Evolutionary conservation across 1,140 invertebrate genomes (phyloP).

Genomic region (Plutomurus gul): DNA sequence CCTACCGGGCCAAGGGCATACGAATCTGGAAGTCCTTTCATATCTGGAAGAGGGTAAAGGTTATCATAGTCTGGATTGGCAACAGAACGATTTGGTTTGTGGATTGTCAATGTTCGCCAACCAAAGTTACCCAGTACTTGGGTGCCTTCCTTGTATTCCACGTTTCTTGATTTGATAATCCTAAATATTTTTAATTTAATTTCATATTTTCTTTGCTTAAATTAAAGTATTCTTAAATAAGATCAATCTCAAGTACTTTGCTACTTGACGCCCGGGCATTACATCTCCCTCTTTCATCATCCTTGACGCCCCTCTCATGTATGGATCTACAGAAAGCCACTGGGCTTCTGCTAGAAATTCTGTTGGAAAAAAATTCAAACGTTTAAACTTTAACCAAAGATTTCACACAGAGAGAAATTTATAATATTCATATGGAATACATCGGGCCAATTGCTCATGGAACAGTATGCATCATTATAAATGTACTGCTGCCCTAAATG

Average conservation of each 20-base stretch:
- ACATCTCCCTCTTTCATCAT: conserved; percentile 3
- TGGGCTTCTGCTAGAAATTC: conserved; percentile 69
- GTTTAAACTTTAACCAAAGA: background rate
- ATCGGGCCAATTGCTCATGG: too few relatives aligned
- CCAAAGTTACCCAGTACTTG: conserved; percentile 65
- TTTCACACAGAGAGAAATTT: too few relatives aligned
- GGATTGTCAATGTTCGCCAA: conserved; percentile 66
- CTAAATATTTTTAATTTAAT: conserved; percentile 29
- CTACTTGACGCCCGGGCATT: conserved; percentile 28
- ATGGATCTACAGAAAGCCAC: conserved; percentile 72
- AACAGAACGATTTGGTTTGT: background rate
- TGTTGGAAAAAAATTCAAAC: conserved; percentile 54
- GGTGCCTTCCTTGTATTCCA: conserved; percentile 65
- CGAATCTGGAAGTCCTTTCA: conserved; percentile 64
- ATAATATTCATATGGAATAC: too few relatives aligned
- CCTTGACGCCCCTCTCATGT: conserved; percentile 64
- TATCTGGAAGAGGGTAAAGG: conserved; percentile 61
- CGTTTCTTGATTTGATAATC: conserved; percentile 65
- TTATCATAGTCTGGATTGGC: conserved; percentile 34
- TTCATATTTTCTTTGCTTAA: background rate
- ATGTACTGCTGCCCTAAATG: background rate
- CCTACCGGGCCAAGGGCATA: conserved; percentile 66
- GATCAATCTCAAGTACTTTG: background rate
- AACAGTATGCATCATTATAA: too few relatives aligned
- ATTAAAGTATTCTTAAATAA: background rate